Evolutionary conservation across 64 coral and sea anemone genomes (phyloP), one percentile per base, ranked within the genome.

Genomic region (Catalaphyllia jardinei): DNA sequence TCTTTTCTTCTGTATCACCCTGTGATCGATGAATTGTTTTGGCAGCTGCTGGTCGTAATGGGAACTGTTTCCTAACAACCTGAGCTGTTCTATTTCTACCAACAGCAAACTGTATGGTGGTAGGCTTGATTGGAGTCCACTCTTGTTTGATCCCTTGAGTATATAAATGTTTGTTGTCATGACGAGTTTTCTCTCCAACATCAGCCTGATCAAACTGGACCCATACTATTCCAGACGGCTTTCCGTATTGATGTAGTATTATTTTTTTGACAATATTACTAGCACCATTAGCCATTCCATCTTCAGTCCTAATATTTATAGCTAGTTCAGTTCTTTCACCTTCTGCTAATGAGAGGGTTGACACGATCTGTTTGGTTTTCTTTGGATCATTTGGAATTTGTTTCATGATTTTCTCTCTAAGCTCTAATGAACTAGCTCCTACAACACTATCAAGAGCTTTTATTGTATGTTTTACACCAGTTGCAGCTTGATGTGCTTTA

Each of bases 21-120:
- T 87, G 86, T 57, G 87, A 89, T 89, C 87, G 78, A 63, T 89
- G 87, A 38, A 89, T 89, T 30, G 87, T 89, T 88, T 88, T 88
- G 57, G 86, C 71, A 88, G 82, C 31, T 46, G 86, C 86, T 64
- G 67, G 67, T 88, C 71, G 72, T 10, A 75, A 38, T 88, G 86
- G 69, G 54, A 88, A 75, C 49, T 88, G 86, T 27, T 88, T 88
- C 74, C 86, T 88, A 1, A 88, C 73, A 30, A 88, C 71, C 57
- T 88, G 86, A 64, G 74, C 86, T 20, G 71, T 88, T 75, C 86
- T 88, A 76, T 88, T 88, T 88, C 86, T 88, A 88, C 46, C 71
- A 19, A 89, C 88, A 79, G 88, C 60, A 89, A 89, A 80, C 19
- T 80, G 88, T 65, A 75, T 89, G 79, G 75, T 89, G 15, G 79